phyloP scores from a whole-genome alignment of 2,113 vertebrate species.

The Euleptes europaea region DNA sequence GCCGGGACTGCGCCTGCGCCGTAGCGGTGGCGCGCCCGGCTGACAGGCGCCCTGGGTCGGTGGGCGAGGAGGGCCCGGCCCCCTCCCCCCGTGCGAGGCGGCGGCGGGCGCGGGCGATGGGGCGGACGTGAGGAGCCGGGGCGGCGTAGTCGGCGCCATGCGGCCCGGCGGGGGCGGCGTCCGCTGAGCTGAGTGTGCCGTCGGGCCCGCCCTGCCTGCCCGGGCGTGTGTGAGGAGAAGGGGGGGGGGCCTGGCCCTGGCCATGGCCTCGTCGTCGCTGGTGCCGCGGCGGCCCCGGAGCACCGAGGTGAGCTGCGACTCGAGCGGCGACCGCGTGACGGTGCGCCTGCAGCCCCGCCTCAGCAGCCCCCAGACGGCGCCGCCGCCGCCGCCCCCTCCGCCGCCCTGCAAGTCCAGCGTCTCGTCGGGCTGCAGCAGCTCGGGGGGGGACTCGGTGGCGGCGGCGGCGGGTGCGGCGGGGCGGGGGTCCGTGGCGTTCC shows the following conservation, averaged over 20 bases:
- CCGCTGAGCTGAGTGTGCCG: background rate
- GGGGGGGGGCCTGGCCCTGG: conserved; percentile 12
- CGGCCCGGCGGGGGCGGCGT: background rate
- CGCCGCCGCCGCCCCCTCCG: conserved; percentile 76
- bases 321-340: conserved; percentile 85
- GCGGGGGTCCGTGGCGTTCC: background rate
- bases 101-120: background rate
- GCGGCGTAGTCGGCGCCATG: background rate
- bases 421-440: conserved; percentile 95
- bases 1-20: background rate
- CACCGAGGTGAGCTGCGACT: conserved; percentile 93
- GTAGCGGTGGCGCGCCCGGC: background rate
- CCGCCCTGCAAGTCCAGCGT: conserved; percentile 90
- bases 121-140: conserved; percentile 2
- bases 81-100: too few relatives aligned
- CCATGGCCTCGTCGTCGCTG: conserved; percentile 48
- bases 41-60: background rate
- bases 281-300: conserved; percentile 86
- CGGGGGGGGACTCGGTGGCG: conserved; percentile 84
- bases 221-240: too few relatives aligned
- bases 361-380: conserved; percentile 61
- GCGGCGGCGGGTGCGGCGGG: conserved; percentile 65
- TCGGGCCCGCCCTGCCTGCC: background rate
- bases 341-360: conserved; percentile 80
- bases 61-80: too few relatives aligned